A percentile compares a stretch with the other conserved stretches of the same genome.
Conservation (phyloP, 2,113 vertebrate species). For the Prunella himalayana region DNA sequence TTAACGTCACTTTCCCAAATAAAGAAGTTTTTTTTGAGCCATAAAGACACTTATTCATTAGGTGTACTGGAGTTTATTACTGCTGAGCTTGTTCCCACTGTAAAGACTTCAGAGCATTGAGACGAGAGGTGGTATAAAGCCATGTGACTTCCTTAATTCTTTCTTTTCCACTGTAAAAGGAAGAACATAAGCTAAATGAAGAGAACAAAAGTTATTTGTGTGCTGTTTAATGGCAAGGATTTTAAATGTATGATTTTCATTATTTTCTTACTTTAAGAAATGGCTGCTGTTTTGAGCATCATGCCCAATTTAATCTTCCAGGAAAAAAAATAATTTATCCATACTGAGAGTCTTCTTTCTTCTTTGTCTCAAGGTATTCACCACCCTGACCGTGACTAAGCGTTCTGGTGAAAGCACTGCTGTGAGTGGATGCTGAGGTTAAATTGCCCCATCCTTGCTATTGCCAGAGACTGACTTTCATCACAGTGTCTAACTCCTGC, state of each 20-base stretch:
- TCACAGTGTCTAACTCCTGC: neutral
- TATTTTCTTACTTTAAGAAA: neutral
- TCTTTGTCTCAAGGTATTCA: conserved; percentile 65
- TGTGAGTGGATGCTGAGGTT: conserved; percentile 77
- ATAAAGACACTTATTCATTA: neutral
- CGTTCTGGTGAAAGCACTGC: conserved; percentile 48
- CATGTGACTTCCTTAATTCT: neutral
- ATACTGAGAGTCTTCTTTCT: neutral
- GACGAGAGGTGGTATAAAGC: neutral
- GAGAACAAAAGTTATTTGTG: neutral
- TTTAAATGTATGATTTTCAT: neutral
- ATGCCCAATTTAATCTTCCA: neutral
- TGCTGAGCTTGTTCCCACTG: neutral
- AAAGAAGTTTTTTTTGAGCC: neutral
- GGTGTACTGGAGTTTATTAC: neutral
- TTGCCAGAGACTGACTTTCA: conserved; percentile 39
- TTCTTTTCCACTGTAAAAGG: neutral
- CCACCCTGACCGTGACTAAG: conserved; percentile 67
- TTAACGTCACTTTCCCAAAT: neutral
- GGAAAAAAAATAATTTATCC: neutral
- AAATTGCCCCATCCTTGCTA: conserved; percentile 65
- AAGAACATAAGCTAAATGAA: neutral
- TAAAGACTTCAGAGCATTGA: neutral
- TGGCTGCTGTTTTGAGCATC: neutral
- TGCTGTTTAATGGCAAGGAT: neutral